Evolutionary conservation across 1,140 invertebrate genomes (phyloP), one percentile per base, ranked within the genome.

Genomic region (Trachymyrmex cornetzi): DNA sequence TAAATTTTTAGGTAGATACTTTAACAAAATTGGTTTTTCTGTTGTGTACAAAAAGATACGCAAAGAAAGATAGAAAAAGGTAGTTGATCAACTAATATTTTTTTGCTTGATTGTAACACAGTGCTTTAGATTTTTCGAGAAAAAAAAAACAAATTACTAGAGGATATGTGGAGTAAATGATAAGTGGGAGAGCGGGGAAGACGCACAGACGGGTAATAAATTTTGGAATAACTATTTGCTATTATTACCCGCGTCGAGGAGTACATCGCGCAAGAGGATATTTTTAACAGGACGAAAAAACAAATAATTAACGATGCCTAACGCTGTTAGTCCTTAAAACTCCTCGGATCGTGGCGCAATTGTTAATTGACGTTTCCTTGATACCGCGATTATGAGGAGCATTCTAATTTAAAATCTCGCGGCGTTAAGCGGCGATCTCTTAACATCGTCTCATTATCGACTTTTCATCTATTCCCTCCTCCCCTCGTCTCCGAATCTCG

Each of bases 291-390:
- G 53, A 14, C 0, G 14, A 50, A 50, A 64, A 82, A 84, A 61
- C 38, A 74, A 74, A 84, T 74, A 84, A 84, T 82, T 82, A 84
- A 84, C 80, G 38, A 74, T 55, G 55, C 69, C 67, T 84, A 84
- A 84, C 55, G 24, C 24, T 22, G 38, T 84, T 74, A 74, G 67
- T 61, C 14, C 24, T 74, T 48, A 57, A 50, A 69, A 74, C 27
- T 19, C 24, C 27, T 22, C n/a, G 55, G 53, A 30, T 82, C 80
- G 67, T 24, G 55, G 38, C 53, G 55, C 69, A 12, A 84, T 84
- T 84, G 80, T 84, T 75, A 84, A 84, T 84, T 84, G 80, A 84
- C 80, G 69, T 84, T 84, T 84, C 69, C 80, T 84, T 84, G 80
- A 75, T 84, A 81, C 14, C 69, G 44, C 55, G 69, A 84, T 84